Percentiles rank a stretch among this genome's conserved stretches.
Conservation (phyloP, 2,888 invertebrate species). For the Flexamia atlantica region DNA sequence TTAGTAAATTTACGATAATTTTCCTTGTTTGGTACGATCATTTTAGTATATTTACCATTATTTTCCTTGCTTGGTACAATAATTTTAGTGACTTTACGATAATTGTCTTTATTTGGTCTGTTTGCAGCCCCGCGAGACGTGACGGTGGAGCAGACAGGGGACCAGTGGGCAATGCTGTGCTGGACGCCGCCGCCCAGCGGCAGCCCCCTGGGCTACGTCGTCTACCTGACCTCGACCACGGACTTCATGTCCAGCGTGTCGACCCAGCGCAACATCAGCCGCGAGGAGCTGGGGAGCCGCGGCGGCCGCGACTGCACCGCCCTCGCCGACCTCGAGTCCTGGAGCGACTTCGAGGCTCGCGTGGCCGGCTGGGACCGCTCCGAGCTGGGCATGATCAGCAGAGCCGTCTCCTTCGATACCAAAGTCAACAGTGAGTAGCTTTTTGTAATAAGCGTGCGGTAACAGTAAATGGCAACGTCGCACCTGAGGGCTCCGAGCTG, state of each 20-base stretch:
- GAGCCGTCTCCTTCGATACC: conserved; percentile 58
- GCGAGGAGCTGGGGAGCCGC: conserved; percentile 58
- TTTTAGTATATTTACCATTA: too few species aligned
- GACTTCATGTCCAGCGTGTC: conserved; percentile 60
- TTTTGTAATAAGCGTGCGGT: too few species aligned
- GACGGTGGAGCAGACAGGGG: conserved; percentile 61
- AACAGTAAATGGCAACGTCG: too few species aligned
- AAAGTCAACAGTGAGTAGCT: conserved; percentile 61
- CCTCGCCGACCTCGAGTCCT: conserved; percentile 62
- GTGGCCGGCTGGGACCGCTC: conserved; percentile 61
- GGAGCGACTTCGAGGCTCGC: conserved; percentile 63
- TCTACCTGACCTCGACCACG: conserved; percentile 60
- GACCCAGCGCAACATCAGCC: conserved; percentile 56
- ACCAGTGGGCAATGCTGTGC: conserved; percentile 64
- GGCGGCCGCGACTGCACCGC: conserved; percentile 55
- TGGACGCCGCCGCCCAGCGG: conserved; percentile 62
- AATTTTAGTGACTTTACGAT: too few species aligned
- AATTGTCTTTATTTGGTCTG: background rate
- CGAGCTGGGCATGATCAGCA: conserved; percentile 62
- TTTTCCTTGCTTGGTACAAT: too few species aligned
- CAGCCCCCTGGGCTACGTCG: conserved; percentile 60
- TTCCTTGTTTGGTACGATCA: too few species aligned
- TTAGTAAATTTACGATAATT: too few species aligned
- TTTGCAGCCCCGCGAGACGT: conserved; percentile 57
- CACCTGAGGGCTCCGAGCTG: conserved; percentile 52